A percentile compares a stretch with the other conserved stretches of the same genome.
Evolutionary conservation across 2,888 invertebrate species (phyloP).

Genomic region (Parnassius mnemosyne): DNA sequence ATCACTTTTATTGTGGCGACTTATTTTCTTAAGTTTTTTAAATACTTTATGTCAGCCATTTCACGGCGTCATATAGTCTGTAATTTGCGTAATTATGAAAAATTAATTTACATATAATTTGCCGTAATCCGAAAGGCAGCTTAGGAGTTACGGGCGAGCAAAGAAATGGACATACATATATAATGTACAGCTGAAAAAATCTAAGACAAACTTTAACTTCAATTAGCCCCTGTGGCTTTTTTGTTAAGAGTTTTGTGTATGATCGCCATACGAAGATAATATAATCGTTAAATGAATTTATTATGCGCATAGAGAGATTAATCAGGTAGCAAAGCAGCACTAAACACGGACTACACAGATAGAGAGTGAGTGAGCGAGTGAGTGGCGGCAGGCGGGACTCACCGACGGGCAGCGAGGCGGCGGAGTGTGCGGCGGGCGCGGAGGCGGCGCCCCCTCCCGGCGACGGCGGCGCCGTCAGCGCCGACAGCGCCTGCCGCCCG

Average conservation of each 20-base stretch:
- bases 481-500: slow-evolving; percentile 58
- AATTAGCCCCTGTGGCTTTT: neutral
- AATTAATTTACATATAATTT: no score
- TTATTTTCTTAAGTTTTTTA: no score
- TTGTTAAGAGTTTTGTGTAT: no score
- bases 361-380: slow-evolving; percentile 10
- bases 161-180: no score
- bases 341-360: slow-evolving; percentile 37
- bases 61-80: no score
- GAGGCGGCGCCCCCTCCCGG: slow-evolving; percentile 71
- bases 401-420: slow-evolving; percentile 75
- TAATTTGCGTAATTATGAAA: no score
- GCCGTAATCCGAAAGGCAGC: no score
- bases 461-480: slow-evolving; percentile 73
- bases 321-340: slow-evolving; percentile 28
- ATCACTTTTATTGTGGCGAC: no score
- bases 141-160: no score
- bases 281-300: slow-evolving; percentile 2
- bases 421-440: slow-evolving; percentile 59
- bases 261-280: slow-evolving; percentile 5
- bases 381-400: slow-evolving; percentile 35
- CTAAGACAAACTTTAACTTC: neutral
- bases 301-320: slow-evolving; percentile 19
- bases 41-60: no score
- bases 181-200: no score